Evolutionary conservation across 2,113 vertebrate species (phyloP), one percentile per base, ranked within the genome.

Genomic region (Strix uralensis): DNA sequence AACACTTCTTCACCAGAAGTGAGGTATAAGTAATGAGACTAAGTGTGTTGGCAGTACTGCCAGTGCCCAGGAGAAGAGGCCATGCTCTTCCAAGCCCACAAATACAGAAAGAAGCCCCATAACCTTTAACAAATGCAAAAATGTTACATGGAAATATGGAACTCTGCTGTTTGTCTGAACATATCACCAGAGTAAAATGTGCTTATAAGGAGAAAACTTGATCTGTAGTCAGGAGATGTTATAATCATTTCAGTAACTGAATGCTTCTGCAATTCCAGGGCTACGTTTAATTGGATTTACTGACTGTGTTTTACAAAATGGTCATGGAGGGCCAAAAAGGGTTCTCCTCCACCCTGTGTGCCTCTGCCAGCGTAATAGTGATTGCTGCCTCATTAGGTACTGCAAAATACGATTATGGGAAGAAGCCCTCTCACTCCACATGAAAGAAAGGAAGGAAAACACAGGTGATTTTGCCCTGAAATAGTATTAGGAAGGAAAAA

Each of bases 61-160:
- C 59, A 44, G n/a, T 7, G 26, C 14, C 26, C 40, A 57, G 47
- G 32, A 89, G 70, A 90, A 69, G 29, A 73, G 19, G 19, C n/a
- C 34, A 20, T 19, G 26, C 26, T 78, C 73, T 92, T 92, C 75
- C 42, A 89, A 92, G 52, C 62, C 42, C 75, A 83, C 42, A 86
- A 30, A 78, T 32, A 13, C 13, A 73, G 14, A 80, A 82, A 51
- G 58, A 62, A 90, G 55, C 21, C 36, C 26, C 44, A 38, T 32
- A 85, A 63, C 16, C 38, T 92, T 62, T 54, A 27, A 82, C 21
- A 96, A 93, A 86, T 52, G 58, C n/a, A 87, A 74, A 96, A 87
- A 57, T 9, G 26, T 42, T 47, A n/a, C 49, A 51, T 57, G 85
- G 42, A 90, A 94, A 86, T 75, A 52, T 29, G 94, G 94, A 95